phyloP scores from a whole-genome alignment of 2,113 vertebrate species.

The Psittacus erithacus region DNA sequence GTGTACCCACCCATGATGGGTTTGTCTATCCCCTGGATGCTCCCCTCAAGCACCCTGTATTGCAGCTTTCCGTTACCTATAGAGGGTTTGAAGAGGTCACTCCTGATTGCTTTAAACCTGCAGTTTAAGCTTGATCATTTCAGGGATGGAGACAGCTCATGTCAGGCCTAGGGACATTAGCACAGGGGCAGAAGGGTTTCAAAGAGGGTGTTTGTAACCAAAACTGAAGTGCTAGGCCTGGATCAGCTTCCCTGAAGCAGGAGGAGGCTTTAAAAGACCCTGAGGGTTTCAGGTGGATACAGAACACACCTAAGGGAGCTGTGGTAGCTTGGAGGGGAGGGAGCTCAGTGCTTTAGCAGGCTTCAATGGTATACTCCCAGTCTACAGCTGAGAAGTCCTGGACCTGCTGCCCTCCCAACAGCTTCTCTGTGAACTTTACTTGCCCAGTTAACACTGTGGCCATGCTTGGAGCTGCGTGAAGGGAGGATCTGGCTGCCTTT shows the following conservation, averaged over 20 bases:
- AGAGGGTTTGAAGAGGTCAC: background rate
- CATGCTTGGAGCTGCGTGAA: background rate
- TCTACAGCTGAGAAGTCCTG: background rate
- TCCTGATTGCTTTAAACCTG: background rate
- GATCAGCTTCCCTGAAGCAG: background rate
- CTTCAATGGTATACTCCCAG: background rate
- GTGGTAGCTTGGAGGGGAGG: background rate
- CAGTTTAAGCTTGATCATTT: background rate
- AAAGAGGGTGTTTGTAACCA: background rate
- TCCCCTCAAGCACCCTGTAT: background rate
- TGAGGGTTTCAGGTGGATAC: background rate
- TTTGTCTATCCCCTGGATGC: background rate
- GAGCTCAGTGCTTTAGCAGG: background rate
- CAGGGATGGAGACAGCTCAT: rapidly evolving
- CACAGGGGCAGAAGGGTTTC: background rate
- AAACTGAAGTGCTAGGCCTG: rapidly evolving
- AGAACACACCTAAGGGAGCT: background rate
- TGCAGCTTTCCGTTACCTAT: background rate
- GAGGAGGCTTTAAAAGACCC: background rate
- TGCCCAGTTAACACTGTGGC: rapidly evolving
- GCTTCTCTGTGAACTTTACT: background rate
- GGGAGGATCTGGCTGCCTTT: background rate
- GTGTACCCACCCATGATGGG: background rate
- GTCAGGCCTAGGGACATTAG: background rate
- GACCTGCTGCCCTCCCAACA: background rate